phyloP scores from a whole-genome alignment of 2,888 invertebrate genomes.

The Trachelus tabidus region DNA sequence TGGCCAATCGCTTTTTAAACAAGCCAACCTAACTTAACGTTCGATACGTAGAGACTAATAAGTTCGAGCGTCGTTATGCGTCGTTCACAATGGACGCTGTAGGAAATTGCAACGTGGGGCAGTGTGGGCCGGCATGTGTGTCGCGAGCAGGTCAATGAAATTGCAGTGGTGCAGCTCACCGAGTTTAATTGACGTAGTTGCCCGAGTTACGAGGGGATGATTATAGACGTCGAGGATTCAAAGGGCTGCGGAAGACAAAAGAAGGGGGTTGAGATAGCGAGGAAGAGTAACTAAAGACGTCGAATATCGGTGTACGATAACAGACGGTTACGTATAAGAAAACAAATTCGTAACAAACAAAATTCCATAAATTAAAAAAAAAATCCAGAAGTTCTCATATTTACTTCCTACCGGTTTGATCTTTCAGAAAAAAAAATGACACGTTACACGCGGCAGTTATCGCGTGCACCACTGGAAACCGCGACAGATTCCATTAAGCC shows the following conservation, averaged over 20 bases:
- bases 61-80: not conserved
- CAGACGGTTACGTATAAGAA: not conserved
- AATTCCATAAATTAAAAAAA: not conserved
- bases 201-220: not conserved
- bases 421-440: not conserved
- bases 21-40: not conserved
- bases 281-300: not conserved
- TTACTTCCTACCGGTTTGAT: not conserved
- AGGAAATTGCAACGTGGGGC: not conserved
- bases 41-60: not conserved
- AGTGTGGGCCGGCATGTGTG: not conserved
- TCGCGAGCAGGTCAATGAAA: constrained; percentile 28
- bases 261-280: not conserved
- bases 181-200: constrained; percentile 37
- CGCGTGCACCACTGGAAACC: not conserved
- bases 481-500: constrained; percentile 9
- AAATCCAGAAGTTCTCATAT: not conserved
- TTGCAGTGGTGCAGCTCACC: constrained; percentile 23
- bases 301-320: not conserved
- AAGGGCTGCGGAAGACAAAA: no score
- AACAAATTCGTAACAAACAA: not conserved
- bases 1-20: not conserved
- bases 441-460: not conserved
- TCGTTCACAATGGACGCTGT: not conserved
- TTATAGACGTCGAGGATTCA: not conserved